A percentile compares a stretch with the other conserved stretches of the same genome.
Conservation (phyloP, 2,113 vertebrate genomes). For the Xiphorhynchus elegans region DNA sequence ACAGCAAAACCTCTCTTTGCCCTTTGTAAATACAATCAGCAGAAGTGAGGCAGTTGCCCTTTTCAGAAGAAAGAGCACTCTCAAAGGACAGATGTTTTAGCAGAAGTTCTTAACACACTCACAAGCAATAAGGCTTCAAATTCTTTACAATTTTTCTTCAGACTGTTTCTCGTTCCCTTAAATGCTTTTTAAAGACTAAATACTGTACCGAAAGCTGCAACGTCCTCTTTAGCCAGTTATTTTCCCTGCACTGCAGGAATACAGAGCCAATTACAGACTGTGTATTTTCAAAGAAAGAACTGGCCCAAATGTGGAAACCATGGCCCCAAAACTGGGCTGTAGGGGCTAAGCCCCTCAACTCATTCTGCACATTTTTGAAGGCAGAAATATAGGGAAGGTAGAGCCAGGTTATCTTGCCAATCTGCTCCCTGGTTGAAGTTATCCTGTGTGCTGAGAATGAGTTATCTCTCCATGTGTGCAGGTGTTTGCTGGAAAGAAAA, state of each 20-base stretch:
- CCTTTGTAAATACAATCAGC: constrained; percentile 44
- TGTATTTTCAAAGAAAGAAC: not conserved
- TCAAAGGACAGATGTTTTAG: constrained; percentile 26
- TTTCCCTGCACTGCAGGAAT: not conserved
- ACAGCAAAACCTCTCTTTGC: not conserved
- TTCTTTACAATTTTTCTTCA: not conserved
- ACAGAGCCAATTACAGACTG: not conserved
- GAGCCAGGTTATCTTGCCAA: not conserved
- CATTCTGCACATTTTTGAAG: not conserved
- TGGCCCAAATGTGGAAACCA: not conserved
- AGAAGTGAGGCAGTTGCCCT: constrained; percentile 48
- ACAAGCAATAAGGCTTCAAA: not conserved
- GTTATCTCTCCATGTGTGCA: not conserved
- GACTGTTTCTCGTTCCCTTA: not conserved
- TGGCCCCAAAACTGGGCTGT: not conserved
- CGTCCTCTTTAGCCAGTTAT: not conserved
- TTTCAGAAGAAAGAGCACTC: constrained; percentile 17
- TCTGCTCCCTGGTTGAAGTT: not conserved
- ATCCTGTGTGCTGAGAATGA: not conserved
- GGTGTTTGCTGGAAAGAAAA: not conserved
- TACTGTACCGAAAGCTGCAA: not conserved
- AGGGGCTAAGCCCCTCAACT: not conserved
- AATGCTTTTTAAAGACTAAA: not conserved
- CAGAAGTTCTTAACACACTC: not conserved
- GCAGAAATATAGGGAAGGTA: not conserved